phyloP scores from a whole-genome alignment of 2,113 vertebrate genomes.

The Chaetodon trifascialis region DNA sequence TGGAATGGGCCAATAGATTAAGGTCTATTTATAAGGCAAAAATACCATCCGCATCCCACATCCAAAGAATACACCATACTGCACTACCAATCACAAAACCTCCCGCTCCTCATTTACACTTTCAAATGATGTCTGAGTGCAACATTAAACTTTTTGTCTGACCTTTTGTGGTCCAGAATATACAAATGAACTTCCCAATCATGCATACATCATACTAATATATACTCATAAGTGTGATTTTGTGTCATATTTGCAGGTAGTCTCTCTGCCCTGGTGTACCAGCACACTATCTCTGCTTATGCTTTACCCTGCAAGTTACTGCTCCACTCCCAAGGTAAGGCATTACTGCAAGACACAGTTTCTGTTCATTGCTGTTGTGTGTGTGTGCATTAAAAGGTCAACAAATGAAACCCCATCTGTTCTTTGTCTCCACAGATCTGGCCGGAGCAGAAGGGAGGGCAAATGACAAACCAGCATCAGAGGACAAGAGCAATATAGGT shows the following conservation, averaged over 20 bases:
- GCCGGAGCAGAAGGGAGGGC: slow-evolving; percentile 16
- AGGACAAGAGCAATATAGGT: slow-evolving; percentile 66
- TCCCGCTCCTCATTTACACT: background rate
- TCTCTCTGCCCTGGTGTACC: slow-evolving; percentile 92
- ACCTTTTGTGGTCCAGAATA: background rate
- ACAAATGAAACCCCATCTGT: background rate
- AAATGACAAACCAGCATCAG: slow-evolving; percentile 37
- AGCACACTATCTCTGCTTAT: slow-evolving; percentile 89
- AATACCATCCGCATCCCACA: too few species aligned
- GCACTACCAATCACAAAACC: background rate
- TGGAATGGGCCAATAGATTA: background rate
- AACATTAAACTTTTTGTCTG: background rate
- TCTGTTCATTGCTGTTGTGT: background rate
- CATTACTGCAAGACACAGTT: background rate
- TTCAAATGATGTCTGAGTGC: background rate
- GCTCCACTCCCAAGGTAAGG: slow-evolving; percentile 87
- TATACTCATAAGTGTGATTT: background rate
- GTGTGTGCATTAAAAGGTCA: background rate
- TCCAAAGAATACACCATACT: background rate
- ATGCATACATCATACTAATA: background rate
- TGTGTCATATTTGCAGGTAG: slow-evolving; percentile 84
- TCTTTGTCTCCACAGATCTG: slow-evolving; percentile 45
- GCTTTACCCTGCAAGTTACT: slow-evolving; percentile 89
- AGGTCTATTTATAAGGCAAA: background rate
- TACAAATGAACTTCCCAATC: background rate